Evolutionary conservation across 1,140 invertebrate species (phyloP), one percentile per base, ranked within the genome.

Genomic region (Neotoxoptera formosana): DNA sequence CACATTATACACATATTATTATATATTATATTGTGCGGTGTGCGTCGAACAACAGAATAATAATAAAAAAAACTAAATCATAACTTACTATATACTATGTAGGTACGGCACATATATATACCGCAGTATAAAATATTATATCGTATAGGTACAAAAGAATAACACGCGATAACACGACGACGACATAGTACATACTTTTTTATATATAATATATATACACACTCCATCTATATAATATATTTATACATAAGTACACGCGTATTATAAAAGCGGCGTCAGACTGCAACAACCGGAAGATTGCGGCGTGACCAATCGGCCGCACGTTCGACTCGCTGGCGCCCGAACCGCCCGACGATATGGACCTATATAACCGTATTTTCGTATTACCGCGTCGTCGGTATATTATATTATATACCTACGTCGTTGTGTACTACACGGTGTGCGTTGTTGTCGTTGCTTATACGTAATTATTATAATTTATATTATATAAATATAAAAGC

Each of bases 251-350:
- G 45, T 89, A 89, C n/a, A 76, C 60, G 60, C 60, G 2, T 89
- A 53, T 89, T 47, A 34, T 8, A 34, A 67, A 60, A 47, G 67
- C 56, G 51, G 30, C 51, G 89, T 67, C 89, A 34, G 60, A 84
- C 83, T 34, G 76, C 76, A 83, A 51, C 76, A 36, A 83, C 91
- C 91, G 67, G 91, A 93, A 93, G 91, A 86, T 53, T 86, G 67
- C 30, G 45, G 56, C 91, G 91, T 93, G 41, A 93, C 91, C 91
- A 56, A 93, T 93, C 48, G 81, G 81, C 48, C 91, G 34, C 81
- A 36, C 81, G 81, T 93, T 93, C n/a, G 91, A 51, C 60, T 93
- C 47, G 91, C 91, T 86, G 91, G 91, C 91, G 91, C 91, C 91
- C 83, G 60, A 21, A 45, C 25, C 53, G 3, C 6, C 17, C 25